Conservation (phyloP, 2,888 invertebrate genomes). For the Eubasilissa splendida region DNA sequence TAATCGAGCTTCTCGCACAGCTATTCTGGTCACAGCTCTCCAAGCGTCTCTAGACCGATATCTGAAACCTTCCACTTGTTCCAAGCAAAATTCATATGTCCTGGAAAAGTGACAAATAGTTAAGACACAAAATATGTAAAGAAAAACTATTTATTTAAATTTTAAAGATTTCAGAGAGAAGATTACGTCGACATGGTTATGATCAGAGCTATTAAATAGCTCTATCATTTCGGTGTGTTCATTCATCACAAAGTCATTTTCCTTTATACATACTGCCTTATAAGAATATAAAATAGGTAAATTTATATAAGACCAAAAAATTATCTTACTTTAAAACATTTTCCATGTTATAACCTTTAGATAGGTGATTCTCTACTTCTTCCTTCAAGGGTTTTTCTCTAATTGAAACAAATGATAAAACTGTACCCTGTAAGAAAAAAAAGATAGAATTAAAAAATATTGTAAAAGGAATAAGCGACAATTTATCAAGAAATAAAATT, state of each 20-base stretch:
- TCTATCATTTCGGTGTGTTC: conserved; percentile 52
- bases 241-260: no score
- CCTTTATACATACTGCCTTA: neutral
- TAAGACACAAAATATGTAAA: neutral
- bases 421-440: conserved; percentile 77
- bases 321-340: conserved; percentile 76
- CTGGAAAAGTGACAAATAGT: conserved; percentile 67
- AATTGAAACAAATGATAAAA: conserved; percentile 89
- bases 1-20: conserved; percentile 93
- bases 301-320: conserved; percentile 21
- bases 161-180: conserved; percentile 67
- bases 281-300: neutral
- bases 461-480: neutral
- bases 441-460: conserved; percentile 24
- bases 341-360: conserved; percentile 76
- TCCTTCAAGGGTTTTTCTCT: conserved; percentile 83
- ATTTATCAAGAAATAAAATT: no score
- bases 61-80: conserved; percentile 96
- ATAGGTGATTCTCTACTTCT: conserved; percentile 82
- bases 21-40: conserved; percentile 93
- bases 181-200: conserved; percentile 63
- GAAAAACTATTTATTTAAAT: neutral
- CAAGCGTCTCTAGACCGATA: conserved; percentile 97
- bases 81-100: conserved; percentile 93
- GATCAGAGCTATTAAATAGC: conserved; percentile 53